A percentile compares a stretch with the other conserved stretches of the same genome.
Conservation (phyloP, 2,113 vertebrate genomes). For the Ameiurus melas region DNA sequence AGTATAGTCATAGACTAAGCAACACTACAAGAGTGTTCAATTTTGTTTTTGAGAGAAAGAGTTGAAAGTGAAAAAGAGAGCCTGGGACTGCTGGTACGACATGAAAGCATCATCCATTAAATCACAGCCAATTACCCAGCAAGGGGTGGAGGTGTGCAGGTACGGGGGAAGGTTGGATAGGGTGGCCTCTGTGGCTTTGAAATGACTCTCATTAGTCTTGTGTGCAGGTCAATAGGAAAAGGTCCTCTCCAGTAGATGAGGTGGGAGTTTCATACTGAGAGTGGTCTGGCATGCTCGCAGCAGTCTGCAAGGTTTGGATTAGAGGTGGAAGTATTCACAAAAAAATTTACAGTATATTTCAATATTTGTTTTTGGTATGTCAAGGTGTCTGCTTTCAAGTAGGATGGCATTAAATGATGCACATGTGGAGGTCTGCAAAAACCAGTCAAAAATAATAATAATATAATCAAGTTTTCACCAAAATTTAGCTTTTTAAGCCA, state of each 20-base stretch:
- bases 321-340: neutral
- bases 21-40: neutral
- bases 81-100: neutral
- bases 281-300: neutral
- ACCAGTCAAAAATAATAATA: neutral
- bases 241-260: slow-evolving; percentile 43
- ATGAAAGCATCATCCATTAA: slow-evolving; percentile 37
- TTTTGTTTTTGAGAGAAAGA: too few species aligned
- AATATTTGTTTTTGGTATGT: neutral
- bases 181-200: slow-evolving; percentile 27
- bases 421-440: neutral
- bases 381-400: neutral
- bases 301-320: neutral
- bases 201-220: slow-evolving; percentile 56
- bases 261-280: slow-evolving; percentile 6
- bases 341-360: neutral
- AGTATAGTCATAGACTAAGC: neutral
- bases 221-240: slow-evolving; percentile 46
- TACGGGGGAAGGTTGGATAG: slow-evolving; percentile 24
- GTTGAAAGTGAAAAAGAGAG: neutral
- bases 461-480: neutral
- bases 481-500: neutral
- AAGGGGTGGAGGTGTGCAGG: slow-evolving; percentile 7
- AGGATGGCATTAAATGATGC: neutral
- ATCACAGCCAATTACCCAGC: slow-evolving; percentile 46